Conservation (phyloP, 2,888 invertebrate genomes). For the Molorchus minor region DNA sequence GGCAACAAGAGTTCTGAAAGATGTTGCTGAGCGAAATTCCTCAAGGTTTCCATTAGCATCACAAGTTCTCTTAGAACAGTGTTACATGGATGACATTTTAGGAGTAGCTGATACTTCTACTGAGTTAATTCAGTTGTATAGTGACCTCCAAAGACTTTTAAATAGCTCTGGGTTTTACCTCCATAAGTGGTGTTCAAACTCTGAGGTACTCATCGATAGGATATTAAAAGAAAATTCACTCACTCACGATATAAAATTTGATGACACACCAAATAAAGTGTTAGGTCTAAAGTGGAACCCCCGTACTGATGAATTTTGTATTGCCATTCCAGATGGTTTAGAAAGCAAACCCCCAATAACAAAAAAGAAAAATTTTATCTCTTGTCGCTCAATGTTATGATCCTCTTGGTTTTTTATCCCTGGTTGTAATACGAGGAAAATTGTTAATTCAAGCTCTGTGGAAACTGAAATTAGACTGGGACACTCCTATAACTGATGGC, state of each 20-base stretch:
- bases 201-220: not conserved
- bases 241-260: not conserved
- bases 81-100: conserved; percentile 22
- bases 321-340: not conserved
- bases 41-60: conserved; percentile 4
- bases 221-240: not conserved
- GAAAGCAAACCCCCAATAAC: not conserved
- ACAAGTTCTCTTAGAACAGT: not conserved
- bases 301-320: no score
- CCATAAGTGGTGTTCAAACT: not conserved
- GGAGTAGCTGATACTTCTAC: conserved; percentile 1
- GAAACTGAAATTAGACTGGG: not conserved
- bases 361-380: not conserved
- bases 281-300: not conserved
- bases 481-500: not conserved
- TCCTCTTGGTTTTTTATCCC: not conserved
- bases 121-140: not conserved
- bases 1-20: conserved; percentile 19
- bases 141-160: not conserved
- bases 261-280: not conserved
- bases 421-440: not conserved
- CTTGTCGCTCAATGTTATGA: not conserved
- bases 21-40: conserved; percentile 6
- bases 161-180: not conserved
- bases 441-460: not conserved